phyloP scores from a whole-genome alignment of 2,113 vertebrate genomes.

The Vulpes lagopus region DNA sequence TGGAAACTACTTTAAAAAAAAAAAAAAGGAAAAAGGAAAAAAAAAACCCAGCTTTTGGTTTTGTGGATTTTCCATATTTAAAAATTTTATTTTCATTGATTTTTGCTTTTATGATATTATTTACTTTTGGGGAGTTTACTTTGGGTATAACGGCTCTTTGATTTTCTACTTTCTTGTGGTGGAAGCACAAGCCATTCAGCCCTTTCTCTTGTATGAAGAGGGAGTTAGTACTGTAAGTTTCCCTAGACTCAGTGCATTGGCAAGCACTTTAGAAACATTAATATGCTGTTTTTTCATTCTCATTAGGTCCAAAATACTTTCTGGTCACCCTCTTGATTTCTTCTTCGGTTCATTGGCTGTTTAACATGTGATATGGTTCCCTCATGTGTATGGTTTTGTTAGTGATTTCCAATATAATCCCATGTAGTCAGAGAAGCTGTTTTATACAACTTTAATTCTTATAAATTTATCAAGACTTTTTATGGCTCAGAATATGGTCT shows the following conservation, averaged over 20 bases:
- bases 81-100: background rate
- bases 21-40: background rate
- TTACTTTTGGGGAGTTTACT: background rate
- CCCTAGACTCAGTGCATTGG: background rate
- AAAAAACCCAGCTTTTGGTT: background rate
- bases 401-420: background rate
- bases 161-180: background rate
- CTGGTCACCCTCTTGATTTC: background rate
- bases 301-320: background rate
- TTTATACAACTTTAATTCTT: conserved; percentile 4
- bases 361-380: background rate
- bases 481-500: background rate
- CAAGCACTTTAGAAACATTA: background rate
- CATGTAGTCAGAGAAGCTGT: background rate
- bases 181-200: background rate
- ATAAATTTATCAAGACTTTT: background rate
- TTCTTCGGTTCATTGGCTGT: background rate
- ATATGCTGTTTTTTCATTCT: background rate
- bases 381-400: background rate
- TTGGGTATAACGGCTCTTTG: background rate
- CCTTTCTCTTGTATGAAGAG: background rate
- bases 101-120: background rate
- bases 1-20: background rate
- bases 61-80: background rate
- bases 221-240: background rate